Conservation (phyloP, 2,797 vertebrate genomes). For the Schizopygopsis pylzovi region DNA sequence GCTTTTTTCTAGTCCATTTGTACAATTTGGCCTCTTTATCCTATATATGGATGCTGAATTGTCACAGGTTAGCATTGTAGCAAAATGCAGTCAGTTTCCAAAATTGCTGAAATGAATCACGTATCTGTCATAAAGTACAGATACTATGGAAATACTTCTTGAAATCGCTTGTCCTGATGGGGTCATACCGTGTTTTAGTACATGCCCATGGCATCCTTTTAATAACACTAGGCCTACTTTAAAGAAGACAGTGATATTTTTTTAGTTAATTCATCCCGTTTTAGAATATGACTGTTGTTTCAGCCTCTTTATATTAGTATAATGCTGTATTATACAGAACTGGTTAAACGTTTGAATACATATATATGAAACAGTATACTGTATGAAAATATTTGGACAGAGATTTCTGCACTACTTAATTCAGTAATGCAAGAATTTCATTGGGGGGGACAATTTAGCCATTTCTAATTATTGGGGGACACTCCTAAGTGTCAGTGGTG, state of each 20-base stretch:
- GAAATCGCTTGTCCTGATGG: constrained; percentile 16
- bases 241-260: constrained; percentile 15
- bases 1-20: not conserved
- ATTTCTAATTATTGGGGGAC: not conserved
- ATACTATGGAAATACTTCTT: not conserved
- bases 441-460: not conserved
- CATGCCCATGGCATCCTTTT: constrained; percentile 9
- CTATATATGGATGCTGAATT: not conserved
- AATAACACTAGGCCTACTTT: not conserved
- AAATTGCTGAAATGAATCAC: constrained; percentile 32
- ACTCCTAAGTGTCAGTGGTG: not conserved
- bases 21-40: constrained; percentile 14
- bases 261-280: constrained; percentile 12
- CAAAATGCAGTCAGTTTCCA: constrained; percentile 5
- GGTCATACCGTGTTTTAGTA: constrained; percentile 33
- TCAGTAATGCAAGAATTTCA: not conserved
- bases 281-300: constrained; percentile 11
- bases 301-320: not conserved
- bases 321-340: not conserved
- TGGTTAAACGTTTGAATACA: not conserved
- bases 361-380: not conserved
- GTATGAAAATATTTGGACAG: not conserved
- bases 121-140: not conserved
- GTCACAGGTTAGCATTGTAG: not conserved
- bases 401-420: not conserved